These are phyloP conservation scores for Andrena haemorrhoa DNA, from an alignment of 2,888 invertebrate genomes.

Conservation along the genomic window DNA sequence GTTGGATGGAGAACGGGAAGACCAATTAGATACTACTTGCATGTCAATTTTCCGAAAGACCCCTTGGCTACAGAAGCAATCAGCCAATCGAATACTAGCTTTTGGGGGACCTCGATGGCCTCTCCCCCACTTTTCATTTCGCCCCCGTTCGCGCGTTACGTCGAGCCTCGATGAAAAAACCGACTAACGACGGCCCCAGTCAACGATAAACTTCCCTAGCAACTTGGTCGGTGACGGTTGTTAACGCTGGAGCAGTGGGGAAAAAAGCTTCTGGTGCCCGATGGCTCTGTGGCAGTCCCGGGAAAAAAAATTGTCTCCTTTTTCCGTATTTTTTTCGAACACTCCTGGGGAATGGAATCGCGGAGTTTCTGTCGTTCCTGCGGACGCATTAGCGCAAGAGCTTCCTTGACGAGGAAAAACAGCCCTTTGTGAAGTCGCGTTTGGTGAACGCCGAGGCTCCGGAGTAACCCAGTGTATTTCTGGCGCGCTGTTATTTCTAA, in stretches of 20 bases:
- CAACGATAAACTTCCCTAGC: not conserved
- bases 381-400: conserved; percentile 29
- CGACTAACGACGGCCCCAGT: not conserved
- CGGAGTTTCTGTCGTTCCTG: not conserved
- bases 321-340: not conserved
- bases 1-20: not conserved
- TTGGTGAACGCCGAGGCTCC: not conserved
- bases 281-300: not conserved
- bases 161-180: not conserved
- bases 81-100: not conserved
- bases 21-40: not conserved
- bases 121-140: not conserved
- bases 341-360: not conserved
- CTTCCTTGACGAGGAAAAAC: conserved; percentile 27
- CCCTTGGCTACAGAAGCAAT: not conserved
- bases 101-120: not conserved
- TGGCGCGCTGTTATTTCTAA: not conserved
- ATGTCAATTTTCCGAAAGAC: not conserved
- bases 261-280: not conserved
- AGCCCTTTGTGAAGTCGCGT: conserved; percentile 8
- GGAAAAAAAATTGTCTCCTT: conserved; percentile 5
- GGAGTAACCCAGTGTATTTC: not conserved
- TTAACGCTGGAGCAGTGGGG: not conserved
- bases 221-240: not conserved
- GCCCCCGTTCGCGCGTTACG: not conserved